Conservation (phyloP, 2,888 invertebrate species). For the Choreutis nemorana region DNA sequence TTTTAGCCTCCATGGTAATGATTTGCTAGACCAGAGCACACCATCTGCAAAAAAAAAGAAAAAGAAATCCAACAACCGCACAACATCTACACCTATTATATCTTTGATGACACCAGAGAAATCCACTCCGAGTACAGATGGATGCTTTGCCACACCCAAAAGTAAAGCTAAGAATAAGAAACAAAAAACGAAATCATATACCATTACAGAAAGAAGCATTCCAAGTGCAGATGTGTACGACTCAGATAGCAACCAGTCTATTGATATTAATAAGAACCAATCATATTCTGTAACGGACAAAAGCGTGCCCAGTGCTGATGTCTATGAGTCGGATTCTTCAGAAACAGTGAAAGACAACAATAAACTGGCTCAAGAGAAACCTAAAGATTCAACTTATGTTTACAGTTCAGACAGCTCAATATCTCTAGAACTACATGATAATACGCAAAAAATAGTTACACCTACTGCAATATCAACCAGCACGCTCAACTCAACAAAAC, state of each 20-base stretch:
- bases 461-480: too few relatives aligned
- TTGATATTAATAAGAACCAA: slow-evolving; percentile 26
- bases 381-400: slow-evolving; percentile 14
- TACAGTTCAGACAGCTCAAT: slow-evolving; percentile 22
- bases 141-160: slow-evolving; percentile 56
- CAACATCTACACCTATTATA: slow-evolving; percentile 31
- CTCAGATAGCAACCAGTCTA: slow-evolving; percentile 63
- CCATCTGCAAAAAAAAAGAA: slow-evolving; percentile 49
- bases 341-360: slow-evolving; percentile 22
- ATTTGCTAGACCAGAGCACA: slow-evolving; percentile 36
- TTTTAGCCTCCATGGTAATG: slow-evolving; percentile 56
- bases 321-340: slow-evolving; percentile 65
- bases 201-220: slow-evolving; percentile 37
- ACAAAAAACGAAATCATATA: slow-evolving; percentile 40
- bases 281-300: slow-evolving; percentile 42
- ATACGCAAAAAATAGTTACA: slow-evolving; percentile 15
- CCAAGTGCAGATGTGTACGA: slow-evolving; percentile 63
- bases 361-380: slow-evolving; percentile 3
- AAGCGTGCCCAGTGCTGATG: slow-evolving; percentile 50
- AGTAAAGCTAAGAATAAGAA: slow-evolving; percentile 53
- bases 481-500: too few relatives aligned
- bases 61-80: slow-evolving; percentile 39
- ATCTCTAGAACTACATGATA: slow-evolving; percentile 12
- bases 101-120: slow-evolving; percentile 15
- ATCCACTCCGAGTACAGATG: slow-evolving; percentile 16